phyloP scores from a whole-genome alignment of 92 coral and sea anemone genomes.

The Micromussa lordhowensis region DNA sequence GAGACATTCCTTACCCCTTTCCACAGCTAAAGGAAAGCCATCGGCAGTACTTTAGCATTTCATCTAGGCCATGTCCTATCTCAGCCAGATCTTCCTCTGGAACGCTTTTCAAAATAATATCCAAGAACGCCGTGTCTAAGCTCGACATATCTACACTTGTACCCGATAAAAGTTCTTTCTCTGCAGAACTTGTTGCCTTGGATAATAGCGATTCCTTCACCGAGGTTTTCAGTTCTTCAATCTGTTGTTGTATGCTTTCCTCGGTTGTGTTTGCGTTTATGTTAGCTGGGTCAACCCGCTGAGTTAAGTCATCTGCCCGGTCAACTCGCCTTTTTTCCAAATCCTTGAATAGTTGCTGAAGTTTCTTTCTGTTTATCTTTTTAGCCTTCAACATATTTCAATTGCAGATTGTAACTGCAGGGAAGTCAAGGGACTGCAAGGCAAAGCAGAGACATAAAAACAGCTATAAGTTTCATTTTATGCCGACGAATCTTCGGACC shows the following conservation, averaged over 20 bases:
- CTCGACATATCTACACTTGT: slow-evolving; percentile 45
- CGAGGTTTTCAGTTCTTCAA: neutral
- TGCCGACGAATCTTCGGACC: neutral
- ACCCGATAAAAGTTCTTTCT: slow-evolving; percentile 28
- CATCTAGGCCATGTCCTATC: slow-evolving; percentile 61
- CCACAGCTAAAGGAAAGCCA: slow-evolving; percentile 73
- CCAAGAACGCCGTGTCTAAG: slow-evolving; percentile 24
- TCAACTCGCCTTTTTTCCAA: neutral
- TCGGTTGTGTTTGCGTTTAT: neutral
- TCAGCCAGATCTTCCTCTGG: slow-evolving; percentile 34
- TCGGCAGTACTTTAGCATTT: slow-evolving; percentile 70
- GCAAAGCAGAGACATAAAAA: neutral
- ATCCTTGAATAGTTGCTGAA: neutral
- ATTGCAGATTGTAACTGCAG: slow-evolving; percentile 79
- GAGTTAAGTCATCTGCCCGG: neutral
- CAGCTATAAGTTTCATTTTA: neutral
- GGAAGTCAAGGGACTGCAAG: slow-evolving; percentile 61
- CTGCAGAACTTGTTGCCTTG: slow-evolving; percentile 30
- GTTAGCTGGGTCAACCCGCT: neutral
- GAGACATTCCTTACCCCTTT: slow-evolving; percentile 48
- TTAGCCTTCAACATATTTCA: slow-evolving; percentile 60
- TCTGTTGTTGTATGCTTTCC: neutral
- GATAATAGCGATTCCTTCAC: slow-evolving; percentile 9
- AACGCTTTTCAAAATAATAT: slow-evolving; percentile 28
- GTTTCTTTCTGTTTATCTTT: neutral